phyloP scores from a whole-genome alignment of 2,113 vertebrate species.

The pig (Sus scrofa) region T2T-Sscrofa CM000824.6:148894001-148894500 shows the following conservation, averaged over 20 bases:
- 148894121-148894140: too few relatives aligned
- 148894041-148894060: too few relatives aligned
- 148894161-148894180: too few relatives aligned
- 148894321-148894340: neutral
- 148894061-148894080: neutral
- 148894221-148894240: too few relatives aligned
- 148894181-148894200: too few relatives aligned
- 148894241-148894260: neutral
- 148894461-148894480: neutral
- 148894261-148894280: neutral
- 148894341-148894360: neutral
- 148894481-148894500: neutral
- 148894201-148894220: too few relatives aligned
- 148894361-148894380: neutral
- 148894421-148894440: neutral
- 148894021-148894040: too few relatives aligned
- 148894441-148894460: too few relatives aligned
- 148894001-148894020: too few relatives aligned
- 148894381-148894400: neutral
- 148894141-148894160: too few relatives aligned
- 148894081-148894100: conserved; percentile 36
- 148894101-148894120: conserved; percentile 16
- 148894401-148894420: neutral
- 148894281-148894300: neutral
- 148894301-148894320: neutral